These are phyloP conservation scores for Coregonus suidteri DNA, from an alignment of 2,797 vertebrate genomes.

Conservation along the genomic window DNA sequence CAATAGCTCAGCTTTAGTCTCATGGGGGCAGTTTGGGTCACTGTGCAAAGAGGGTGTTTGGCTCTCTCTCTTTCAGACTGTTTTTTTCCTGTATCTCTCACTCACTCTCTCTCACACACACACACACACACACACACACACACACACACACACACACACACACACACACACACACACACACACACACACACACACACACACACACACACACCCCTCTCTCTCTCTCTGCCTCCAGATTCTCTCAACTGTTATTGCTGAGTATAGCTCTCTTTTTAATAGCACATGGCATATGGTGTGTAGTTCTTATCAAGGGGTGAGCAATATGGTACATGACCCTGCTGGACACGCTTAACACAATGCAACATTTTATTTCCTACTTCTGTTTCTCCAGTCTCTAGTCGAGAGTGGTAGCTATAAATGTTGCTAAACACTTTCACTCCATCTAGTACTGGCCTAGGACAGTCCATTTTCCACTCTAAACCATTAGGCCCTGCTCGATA, in stretches of 20 bases:
- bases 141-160: neutral
- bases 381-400: neutral
- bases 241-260: neutral
- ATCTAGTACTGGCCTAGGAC: neutral
- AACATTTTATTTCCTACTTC: neutral
- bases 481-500: neutral
- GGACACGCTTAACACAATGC: neutral
- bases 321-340: neutral
- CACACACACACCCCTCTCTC: too few species aligned
- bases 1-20: neutral
- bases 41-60: neutral
- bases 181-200: too few species aligned
- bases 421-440: neutral
- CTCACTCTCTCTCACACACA: neutral
- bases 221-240: neutral
- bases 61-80: neutral
- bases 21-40: neutral
- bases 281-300: neutral
- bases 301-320: neutral
- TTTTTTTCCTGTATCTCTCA: neutral
- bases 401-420: neutral
- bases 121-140: neutral
- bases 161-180: neutral
- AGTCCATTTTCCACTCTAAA: neutral
- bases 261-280: too few species aligned